Evolutionary conservation across 2,797 vertebrate genomes (phyloP).

Genomic region (Onychomys torridus): DNA sequence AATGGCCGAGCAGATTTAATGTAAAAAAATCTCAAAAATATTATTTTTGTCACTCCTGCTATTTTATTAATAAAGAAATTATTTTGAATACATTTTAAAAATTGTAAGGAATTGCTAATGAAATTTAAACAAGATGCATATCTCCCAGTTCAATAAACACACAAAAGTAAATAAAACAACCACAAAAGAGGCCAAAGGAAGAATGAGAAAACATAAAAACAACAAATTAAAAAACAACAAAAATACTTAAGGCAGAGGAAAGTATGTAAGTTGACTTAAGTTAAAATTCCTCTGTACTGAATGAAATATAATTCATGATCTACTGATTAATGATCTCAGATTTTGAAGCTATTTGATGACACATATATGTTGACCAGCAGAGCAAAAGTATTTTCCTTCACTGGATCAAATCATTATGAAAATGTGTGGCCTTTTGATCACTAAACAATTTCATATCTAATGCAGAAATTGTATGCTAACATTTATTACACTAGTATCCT

Average conservation of each 20-base stretch:
- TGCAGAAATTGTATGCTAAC: neutral
- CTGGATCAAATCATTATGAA: neutral
- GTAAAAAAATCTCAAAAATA: neutral
- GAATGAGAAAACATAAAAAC: neutral
- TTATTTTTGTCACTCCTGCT: neutral
- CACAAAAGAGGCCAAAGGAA: no score
- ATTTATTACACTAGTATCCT: neutral
- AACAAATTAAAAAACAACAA: neutral
- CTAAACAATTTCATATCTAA: neutral
- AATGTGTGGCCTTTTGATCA: neutral
- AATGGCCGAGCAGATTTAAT: no score
- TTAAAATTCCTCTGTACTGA: neutral
- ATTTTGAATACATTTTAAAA: neutral
- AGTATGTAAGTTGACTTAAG: neutral
- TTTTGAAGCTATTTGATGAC: neutral
- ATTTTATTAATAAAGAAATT: neutral
- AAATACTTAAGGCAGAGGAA: neutral
- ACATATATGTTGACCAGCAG: neutral
- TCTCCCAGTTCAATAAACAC: neutral
- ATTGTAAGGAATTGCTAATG: neutral
- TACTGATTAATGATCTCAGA: neutral
- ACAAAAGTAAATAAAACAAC: neutral
- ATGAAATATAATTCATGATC: neutral
- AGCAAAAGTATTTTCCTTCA: neutral
- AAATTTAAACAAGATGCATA: neutral